Percentiles rank a stretch among this genome's conserved stretches.
Conservation (phyloP, 2,113 vertebrate species). For the Gymnogyps californianus region DNA sequence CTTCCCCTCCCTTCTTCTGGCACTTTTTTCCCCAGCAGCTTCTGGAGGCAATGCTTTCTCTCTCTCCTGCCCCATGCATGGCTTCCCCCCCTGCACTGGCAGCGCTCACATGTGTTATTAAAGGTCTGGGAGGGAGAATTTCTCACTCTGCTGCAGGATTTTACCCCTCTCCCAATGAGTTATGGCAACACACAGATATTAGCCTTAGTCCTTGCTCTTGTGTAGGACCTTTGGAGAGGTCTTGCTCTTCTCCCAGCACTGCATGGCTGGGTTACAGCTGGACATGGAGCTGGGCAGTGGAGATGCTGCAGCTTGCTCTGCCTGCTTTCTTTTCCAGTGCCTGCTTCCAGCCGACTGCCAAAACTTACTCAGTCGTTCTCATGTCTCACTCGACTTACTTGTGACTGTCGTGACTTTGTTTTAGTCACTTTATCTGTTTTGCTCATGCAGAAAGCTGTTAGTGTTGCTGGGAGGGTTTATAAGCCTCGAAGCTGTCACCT, state of each 20-base stretch:
- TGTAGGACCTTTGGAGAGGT: not conserved
- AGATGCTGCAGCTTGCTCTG: not conserved
- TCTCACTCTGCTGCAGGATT: not conserved
- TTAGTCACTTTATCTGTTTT: not conserved
- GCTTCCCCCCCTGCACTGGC: not conserved
- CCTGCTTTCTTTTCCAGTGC: not conserved
- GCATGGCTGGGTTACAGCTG: rapidly evolving
- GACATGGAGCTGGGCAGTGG: not conserved
- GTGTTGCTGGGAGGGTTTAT: not conserved
- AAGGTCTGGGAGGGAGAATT: not conserved
- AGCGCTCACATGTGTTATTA: rapidly evolving
- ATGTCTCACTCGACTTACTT: not conserved
- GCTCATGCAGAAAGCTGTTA: not conserved
- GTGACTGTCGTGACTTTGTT: slow-evolving; percentile 33
- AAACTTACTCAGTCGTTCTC: not conserved
- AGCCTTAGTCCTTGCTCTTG: not conserved
- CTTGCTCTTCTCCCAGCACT: not conserved
- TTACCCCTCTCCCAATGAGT: not conserved
- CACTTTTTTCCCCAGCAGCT: not conserved
- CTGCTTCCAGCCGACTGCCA: not conserved
- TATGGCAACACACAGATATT: no score
- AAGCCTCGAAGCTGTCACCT: not conserved
- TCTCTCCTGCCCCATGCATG: rapidly evolving
- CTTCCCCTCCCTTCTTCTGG: not conserved
- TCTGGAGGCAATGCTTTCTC: not conserved